Percentiles rank a stretch among this genome's conserved stretches.
Conservation (phyloP, 2,888 invertebrate genomes). For the Nemurella pictetii region DNA sequence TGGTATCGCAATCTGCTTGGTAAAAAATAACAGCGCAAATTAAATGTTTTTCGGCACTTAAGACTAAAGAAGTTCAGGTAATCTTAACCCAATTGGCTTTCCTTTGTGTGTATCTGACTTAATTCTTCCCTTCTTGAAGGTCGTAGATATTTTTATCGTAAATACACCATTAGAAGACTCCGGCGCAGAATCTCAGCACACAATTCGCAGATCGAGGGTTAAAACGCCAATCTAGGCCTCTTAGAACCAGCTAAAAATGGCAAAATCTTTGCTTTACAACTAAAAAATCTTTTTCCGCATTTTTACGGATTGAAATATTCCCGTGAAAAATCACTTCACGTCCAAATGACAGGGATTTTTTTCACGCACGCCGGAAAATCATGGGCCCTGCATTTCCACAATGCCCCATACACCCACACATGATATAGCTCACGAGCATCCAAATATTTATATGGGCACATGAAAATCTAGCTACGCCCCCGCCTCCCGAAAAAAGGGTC, state of each 20-base stretch:
- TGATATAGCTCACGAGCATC: not conserved
- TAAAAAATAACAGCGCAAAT: no score
- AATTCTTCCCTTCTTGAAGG: no score
- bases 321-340: not conserved
- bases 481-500: not conserved
- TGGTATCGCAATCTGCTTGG: no score
- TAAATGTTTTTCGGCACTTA: no score
- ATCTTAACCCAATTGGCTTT: no score
- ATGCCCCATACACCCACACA: not conserved
- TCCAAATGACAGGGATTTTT: not conserved
- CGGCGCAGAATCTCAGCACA: no score
- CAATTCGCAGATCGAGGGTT: no score
- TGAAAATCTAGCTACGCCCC: not conserved
- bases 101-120: no score
- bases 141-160: no score
- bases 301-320: not conserved
- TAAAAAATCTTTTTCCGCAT: not conserved
- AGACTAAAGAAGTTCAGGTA: no score
- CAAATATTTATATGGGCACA: not conserved
- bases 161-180: no score
- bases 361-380: not conserved
- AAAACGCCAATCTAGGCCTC: no score
- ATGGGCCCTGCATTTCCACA: not conserved
- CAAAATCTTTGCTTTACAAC: not conserved
- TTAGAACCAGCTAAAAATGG: not conserved